Base-by-base conservation (phyloP, 2,113 vertebrate species). In the Phaethornis superciliosus region DNA sequence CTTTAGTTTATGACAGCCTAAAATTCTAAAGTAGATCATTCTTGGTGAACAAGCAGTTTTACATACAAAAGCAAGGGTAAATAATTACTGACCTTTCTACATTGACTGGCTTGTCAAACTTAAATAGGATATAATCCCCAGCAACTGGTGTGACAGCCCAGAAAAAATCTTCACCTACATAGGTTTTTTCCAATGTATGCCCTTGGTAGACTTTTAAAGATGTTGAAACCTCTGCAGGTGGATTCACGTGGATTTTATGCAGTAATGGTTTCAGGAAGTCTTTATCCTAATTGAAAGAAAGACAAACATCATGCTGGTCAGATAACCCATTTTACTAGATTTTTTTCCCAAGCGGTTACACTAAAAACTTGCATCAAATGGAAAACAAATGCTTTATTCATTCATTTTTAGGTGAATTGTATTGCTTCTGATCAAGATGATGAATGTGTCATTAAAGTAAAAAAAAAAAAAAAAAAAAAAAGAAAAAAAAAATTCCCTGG, bases 171-270 rank as follows among this genome's bases (percentile, higher is more conserved):
- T 99, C 99, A 44, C 99, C 99, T 93, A 99, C 97, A 65, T 99
- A 99, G 2, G 99, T 99, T 95, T 99, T 99, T 97, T 99, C 99
- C 90, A 99, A 97, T 0, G 99, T 99, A 92, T 99, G 99, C 42
- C 99, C 99, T 96, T 99, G 99, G 97, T 99, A 99, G 88, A 99
- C 99, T 98, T 99, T 99, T 96, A 99, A 97, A 54, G 99, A 99
- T 40, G 99, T 99, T 20, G 99, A 99, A 42, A 99, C 99, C 94
- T 99, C 99, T 59, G 99, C 99, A 23, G 99, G 99, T 16, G 99
- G 99, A 88, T 99, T 99, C 84, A 99, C 98, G 1, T 99, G 99
- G 95, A 99, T 99, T 98, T 99, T 99, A 95, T 99, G 99, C 42
- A 99, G 98, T 93, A 99, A 98, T 11, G 99, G 99, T 97, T 99